Base-by-base conservation (phyloP, 2,888 invertebrate genomes). In the Dasysyrphus albostriatus region DNA sequence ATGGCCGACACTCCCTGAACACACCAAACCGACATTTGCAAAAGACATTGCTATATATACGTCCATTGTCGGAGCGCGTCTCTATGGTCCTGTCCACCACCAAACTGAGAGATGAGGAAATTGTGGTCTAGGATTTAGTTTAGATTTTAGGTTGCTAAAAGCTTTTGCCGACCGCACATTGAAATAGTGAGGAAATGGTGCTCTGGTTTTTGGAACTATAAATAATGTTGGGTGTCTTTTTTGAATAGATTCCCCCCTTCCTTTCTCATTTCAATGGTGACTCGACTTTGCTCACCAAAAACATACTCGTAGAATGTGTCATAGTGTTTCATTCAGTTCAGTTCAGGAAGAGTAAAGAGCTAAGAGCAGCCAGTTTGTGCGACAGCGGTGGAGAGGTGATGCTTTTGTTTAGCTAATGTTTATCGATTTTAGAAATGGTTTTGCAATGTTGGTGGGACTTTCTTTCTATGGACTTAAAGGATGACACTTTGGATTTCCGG, bases 91-190 rank as follows among this genome's bases (percentile, higher is more conserved):
- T 32, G 34, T 12, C 67, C 73, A 74, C 37, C 49, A 75, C 63
- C 72, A 54, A 67, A 49, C 65, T 73, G 75, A 82, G 82, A 82
- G 82, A 78, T 82, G 78, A 87, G 87, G 67, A 87, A 75, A 83
- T 83, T 87, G 87, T 79, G 83, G 87, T 87, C 72, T 65, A 75
- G 87, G 83, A 79, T 79, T 87, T 87, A 78, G 78, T 87, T 87
- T 83, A 75, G 78, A 79, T 75, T 82, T 78, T 83, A 67, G 83
- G 65, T 65, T 87, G 87, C 87, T 87, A 87, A 87, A 87, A 87
- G 87, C 87, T 87, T 87, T 87, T 87, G 75, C 59, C 67, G 39
- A 87, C 87, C 87, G 70, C 87, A 87, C 72, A 87, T 72, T 87
- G 83, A 72, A 82, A 83, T 83, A 77, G 85, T 81, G 85, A 85